A percentile compares a stretch with the other conserved stretches of the same genome.
Evolutionary conservation across 2,797 vertebrate genomes (phyloP).

Genomic region (Trachops cirrhosus): DNA sequence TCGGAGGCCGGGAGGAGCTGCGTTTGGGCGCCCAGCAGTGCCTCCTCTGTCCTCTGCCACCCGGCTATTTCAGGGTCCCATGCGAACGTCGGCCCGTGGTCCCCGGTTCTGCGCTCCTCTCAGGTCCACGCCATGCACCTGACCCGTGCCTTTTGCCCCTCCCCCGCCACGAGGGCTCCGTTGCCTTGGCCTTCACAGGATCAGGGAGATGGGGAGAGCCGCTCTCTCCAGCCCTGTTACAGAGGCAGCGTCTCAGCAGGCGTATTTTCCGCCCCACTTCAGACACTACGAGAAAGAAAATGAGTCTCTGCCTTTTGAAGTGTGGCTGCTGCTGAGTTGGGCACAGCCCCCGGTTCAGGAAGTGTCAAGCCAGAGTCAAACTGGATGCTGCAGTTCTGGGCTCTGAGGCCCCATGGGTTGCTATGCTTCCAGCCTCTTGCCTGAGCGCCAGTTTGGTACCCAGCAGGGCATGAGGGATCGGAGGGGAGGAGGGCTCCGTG

Average conservation of each 20-base stretch:
- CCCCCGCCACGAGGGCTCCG: not conserved
- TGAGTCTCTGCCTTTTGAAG: not conserved
- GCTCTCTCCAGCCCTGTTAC: not conserved
- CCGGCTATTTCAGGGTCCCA: not conserved
- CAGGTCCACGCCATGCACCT: rapidly evolving
- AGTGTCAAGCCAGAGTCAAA: not conserved
- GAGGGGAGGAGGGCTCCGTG: not conserved
- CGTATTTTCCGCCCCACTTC: not conserved
- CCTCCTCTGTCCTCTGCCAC: not conserved
- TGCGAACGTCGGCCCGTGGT: not conserved
- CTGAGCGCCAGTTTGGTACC: not conserved
- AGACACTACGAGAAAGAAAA: not conserved
- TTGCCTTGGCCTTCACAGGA: not conserved
- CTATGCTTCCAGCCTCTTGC: not conserved
- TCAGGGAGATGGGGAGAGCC: not conserved
- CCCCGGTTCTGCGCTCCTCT: not conserved
- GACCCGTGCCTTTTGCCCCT: not conserved
- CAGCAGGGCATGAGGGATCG: not conserved
- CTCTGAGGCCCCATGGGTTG: rapidly evolving
- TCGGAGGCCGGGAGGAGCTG: not conserved
- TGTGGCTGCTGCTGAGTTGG: not conserved
- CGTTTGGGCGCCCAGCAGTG: rapidly evolving
- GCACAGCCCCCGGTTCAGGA: not conserved
- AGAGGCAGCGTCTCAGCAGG: not conserved
- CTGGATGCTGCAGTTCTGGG: not conserved